Percentiles rank a stretch among this genome's conserved stretches.
Conservation (phyloP, 2,888 invertebrate genomes). For the Apotomis turbidana region DNA sequence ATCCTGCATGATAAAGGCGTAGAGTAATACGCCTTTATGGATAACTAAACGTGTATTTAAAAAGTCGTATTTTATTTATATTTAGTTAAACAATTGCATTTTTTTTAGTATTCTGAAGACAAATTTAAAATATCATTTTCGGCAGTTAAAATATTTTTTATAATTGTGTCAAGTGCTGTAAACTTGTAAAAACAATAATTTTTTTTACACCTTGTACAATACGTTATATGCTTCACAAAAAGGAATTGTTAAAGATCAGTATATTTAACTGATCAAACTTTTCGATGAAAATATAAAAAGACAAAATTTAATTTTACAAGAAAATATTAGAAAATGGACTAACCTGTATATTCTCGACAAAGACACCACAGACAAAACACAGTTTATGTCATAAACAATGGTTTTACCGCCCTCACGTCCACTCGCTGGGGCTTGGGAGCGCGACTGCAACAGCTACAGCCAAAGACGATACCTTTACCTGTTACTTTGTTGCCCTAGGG, state of each 20-base stretch:
- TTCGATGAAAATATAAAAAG: not conserved
- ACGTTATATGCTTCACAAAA: not conserved
- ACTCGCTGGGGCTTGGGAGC: constrained; percentile 47
- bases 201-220: not conserved
- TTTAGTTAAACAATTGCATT: too few species aligned
- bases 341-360: constrained; percentile 28
- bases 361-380: constrained; percentile 26
- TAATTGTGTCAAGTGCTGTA: too few species aligned
- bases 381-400: constrained; percentile 28
- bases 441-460: constrained; percentile 53
- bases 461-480: constrained; percentile 67
- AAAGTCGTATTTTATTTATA: too few species aligned
- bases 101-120: too few species aligned
- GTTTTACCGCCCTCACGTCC: constrained; percentile 45
- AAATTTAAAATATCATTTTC: too few species aligned
- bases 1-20: not conserved
- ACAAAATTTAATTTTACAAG: too few species aligned
- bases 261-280: not conserved
- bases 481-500: constrained; percentile 64
- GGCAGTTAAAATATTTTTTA: too few species aligned
- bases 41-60: not conserved
- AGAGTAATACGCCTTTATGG: not conserved
- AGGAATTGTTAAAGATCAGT: too few species aligned
- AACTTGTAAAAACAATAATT: too few species aligned
- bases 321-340: constrained; percentile 4